Percentiles rank a stretch among this genome's conserved stretches.
phyloP scores from a whole-genome alignment of 2,113 vertebrate species.

The Bostrychus sinensis region DNA sequence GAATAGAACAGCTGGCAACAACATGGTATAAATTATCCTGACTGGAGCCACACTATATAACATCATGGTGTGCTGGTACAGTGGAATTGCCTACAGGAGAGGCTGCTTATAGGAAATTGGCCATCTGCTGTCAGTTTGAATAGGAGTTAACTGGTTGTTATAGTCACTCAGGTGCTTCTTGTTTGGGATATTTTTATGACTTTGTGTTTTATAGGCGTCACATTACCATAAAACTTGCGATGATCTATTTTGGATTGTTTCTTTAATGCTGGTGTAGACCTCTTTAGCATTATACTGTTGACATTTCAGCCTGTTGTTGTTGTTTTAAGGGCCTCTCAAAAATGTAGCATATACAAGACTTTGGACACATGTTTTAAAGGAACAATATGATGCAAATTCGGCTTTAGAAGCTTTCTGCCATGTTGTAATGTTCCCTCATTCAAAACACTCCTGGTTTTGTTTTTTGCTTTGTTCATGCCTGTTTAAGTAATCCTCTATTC shows the following conservation, averaged over 20 bases:
- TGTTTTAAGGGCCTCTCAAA: too few species aligned
- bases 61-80: conserved; percentile 23
- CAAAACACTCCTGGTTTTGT: too few species aligned
- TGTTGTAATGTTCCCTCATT: too few species aligned
- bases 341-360: too few species aligned
- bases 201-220: conserved; percentile 6
- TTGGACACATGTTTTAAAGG: too few species aligned
- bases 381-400: too few species aligned
- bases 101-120: conserved; percentile 33
- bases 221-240: background rate
- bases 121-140: conserved; percentile 58
- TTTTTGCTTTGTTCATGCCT: too few species aligned
- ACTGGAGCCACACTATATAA: conserved; percentile 36
- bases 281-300: too few species aligned
- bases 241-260: conserved; percentile 1
- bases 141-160: conserved; percentile 33
- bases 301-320: too few species aligned
- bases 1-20: conserved; percentile 51
- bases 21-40: conserved; percentile 53
- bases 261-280: background rate
- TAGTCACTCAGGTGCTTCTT: conserved; percentile 21
- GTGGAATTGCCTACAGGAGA: conserved; percentile 50
- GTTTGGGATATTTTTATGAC: conserved; percentile 9
- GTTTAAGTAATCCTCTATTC: too few species aligned
- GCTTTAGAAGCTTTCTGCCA: too few species aligned